phyloP scores from a whole-genome alignment of 1,140 invertebrate genomes.

The Microvelia longipes region DNA sequence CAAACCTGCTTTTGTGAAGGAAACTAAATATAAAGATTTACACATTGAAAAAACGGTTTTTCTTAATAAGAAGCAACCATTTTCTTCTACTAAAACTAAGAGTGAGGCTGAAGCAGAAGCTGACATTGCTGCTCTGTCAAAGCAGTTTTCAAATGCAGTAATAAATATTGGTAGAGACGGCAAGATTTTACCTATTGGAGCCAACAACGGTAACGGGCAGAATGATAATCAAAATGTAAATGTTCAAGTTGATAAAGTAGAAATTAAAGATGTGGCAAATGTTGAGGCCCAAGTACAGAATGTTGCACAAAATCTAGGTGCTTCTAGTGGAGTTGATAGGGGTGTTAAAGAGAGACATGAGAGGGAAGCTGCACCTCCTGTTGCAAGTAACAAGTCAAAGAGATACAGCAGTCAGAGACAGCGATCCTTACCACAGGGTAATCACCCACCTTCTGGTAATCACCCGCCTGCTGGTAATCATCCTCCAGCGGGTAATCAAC shows the following conservation, averaged over 20 bases:
- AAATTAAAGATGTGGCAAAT: background rate
- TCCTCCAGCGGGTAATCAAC: too few species aligned
- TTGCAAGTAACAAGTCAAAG: constrained; percentile 34
- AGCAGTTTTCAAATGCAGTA: constrained; percentile 13
- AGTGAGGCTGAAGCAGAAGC: constrained; percentile 8
- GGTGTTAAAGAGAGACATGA: constrained; percentile 4
- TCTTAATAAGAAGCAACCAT: background rate
- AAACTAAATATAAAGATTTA: background rate
- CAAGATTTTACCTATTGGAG: constrained; percentile 4
- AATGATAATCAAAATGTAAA: too few species aligned
- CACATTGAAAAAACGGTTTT: background rate
- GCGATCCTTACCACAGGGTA: constrained; percentile 35
- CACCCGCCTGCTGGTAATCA: background rate
- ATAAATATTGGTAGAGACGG: constrained; percentile 11
- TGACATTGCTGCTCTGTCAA: constrained; percentile 11
- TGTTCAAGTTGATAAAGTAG: too few species aligned
- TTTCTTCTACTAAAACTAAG: background rate
- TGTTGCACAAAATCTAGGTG: too few species aligned
- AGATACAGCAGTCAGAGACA: constrained; percentile 58
- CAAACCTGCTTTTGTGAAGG: background rate
- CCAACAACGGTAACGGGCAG: background rate
- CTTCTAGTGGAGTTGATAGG: background rate
- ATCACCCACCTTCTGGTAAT: background rate
- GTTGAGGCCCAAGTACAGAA: background rate
- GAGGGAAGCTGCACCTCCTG: background rate